Evolutionary conservation across 1,140 invertebrate species (phyloP).

Genomic region (Maniola jurtina): DNA sequence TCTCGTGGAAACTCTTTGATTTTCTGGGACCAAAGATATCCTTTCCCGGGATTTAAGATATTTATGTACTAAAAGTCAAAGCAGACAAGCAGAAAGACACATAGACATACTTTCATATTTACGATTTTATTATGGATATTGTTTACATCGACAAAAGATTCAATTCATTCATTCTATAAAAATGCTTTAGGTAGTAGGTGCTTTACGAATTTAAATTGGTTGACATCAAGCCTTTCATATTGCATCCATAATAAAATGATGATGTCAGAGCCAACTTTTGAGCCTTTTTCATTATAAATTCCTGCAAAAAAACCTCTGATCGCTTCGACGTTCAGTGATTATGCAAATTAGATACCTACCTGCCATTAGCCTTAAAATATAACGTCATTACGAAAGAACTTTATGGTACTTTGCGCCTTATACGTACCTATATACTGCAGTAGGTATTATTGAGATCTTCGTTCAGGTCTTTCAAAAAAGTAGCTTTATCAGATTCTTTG

Average conservation of each 20-base stretch:
- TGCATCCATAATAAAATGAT: constrained; percentile 10
- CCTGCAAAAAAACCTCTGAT: constrained; percentile 23
- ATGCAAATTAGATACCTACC: constrained; percentile 29
- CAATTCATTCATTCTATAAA: too few relatives aligned
- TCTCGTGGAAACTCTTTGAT: too few relatives aligned
- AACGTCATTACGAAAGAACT: constrained; percentile 29
- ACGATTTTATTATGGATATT: too few relatives aligned
- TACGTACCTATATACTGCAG: neutral
- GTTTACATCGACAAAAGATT: too few relatives aligned
- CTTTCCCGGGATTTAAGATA: too few relatives aligned
- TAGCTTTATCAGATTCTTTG: neutral
- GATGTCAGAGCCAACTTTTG: constrained; percentile 6
- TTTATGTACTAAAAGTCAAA: too few relatives aligned
- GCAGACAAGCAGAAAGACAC: too few relatives aligned
- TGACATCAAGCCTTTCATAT: neutral
- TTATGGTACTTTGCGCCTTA: constrained; percentile 1
- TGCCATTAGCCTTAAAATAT: constrained; percentile 27
- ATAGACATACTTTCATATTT: too few relatives aligned
- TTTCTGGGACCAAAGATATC: too few relatives aligned
- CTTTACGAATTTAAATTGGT: constrained; percentile 28
- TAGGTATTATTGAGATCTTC: neutral
- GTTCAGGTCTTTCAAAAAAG: neutral
- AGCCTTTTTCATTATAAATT: constrained; percentile 24
- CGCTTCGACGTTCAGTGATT: constrained; percentile 25
- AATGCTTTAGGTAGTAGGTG: too few relatives aligned